Conservation (phyloP, 2,113 vertebrate genomes). For the Melanostigma gelatinosum region DNA sequence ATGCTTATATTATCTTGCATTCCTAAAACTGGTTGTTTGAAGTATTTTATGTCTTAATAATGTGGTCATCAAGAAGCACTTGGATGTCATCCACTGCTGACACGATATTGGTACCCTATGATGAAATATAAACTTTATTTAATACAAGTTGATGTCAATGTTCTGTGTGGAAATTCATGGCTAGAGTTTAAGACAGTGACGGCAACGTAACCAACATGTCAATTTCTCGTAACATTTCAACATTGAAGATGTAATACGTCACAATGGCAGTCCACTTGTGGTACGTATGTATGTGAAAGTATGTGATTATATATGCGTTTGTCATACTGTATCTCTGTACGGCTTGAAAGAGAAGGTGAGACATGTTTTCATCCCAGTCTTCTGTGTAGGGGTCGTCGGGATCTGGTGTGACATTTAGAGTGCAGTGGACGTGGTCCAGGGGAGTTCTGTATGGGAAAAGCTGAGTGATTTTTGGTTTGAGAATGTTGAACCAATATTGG, state of each 20-base stretch:
- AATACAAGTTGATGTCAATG: neutral
- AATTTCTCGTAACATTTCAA: neutral
- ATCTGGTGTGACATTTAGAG: too few species aligned
- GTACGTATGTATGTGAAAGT: neutral
- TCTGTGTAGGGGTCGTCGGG: too few species aligned
- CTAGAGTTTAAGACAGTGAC: neutral
- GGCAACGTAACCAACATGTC: neutral
- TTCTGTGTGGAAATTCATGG: neutral
- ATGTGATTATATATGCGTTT: conserved; percentile 3
- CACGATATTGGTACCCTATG: conserved; percentile 87
- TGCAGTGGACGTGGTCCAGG: too few species aligned
- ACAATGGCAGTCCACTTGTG: neutral
- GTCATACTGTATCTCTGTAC: conserved; percentile 91
- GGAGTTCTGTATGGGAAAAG: too few species aligned
- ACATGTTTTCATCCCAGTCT: too few species aligned
- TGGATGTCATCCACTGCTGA: conserved; percentile 92
- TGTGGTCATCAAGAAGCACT: conserved; percentile 90
- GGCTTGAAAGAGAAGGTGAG: conserved; percentile 82
- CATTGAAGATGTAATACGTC: neutral
- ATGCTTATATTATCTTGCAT: neutral
- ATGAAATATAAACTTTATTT: neutral
- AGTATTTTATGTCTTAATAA: conserved; percentile 83
- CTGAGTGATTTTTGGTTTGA: too few species aligned
- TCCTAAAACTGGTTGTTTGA: neutral
- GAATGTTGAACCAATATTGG: too few species aligned